Base-by-base conservation (phyloP, 2,113 vertebrate species). In the Heterocephalus glaber region DNA sequence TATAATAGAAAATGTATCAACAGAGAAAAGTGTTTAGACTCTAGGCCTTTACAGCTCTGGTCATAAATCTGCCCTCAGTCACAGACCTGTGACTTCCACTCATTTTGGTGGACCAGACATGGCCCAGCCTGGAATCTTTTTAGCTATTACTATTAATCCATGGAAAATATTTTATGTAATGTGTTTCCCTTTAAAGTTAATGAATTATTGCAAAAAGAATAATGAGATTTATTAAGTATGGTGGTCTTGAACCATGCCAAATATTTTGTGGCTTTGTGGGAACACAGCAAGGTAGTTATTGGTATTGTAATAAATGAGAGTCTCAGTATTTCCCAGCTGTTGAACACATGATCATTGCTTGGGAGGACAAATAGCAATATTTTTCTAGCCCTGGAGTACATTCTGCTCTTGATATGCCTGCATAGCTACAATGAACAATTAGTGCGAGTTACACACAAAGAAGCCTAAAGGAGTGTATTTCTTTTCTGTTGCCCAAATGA, bases 151-250 rank as follows among this genome's bases (percentile, higher is more conserved):
- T 96, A 10, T 85, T 89, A 95, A 97, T 84, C 52, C 89, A 77
- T 56, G 61, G 92, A 96, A 96, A 94, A 93, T 85, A 72, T 68
- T 88, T 92, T 68, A 81, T 68, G 86, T 74, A 76, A 68, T 54
- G 24, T 76, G 63, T 76, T 94, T 3, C 17, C 4, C n/a, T 61
- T 72, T 93, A 65, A 93, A 61, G 80, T 74, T 83, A 92, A 20
- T 79, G 66, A 1, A 19, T 77, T 92, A 89, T 92, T 93, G 44
- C 16, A 92, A 94, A 93, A 96, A 60, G 74, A 96, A 90, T 92
- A 96, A 97, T 7, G 77, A 63, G 86, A 76, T 95, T 61, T 93
- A 95, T 91, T 96, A 95, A 89, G 87, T 97, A 54, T 92, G 83
- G 96, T 91, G 74, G 47, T 16, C 83, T 65, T 84, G 65, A 70